Percentiles rank a stretch among this genome's conserved stretches.
Conservation (phyloP, 2,888 invertebrate species). For the Andrena fulva region DNA sequence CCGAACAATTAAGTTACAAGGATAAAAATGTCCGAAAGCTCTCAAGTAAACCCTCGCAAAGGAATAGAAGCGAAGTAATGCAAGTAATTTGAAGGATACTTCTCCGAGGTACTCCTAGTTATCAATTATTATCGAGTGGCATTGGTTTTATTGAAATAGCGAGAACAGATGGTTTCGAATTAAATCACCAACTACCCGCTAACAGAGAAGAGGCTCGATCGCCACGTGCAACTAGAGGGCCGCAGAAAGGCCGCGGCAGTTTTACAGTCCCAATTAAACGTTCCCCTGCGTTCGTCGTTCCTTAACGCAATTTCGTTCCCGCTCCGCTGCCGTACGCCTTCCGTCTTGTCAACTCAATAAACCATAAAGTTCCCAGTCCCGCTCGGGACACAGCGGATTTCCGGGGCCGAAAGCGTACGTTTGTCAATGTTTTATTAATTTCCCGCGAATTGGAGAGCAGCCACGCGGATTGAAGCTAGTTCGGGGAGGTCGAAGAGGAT, state of each 20-base stretch:
- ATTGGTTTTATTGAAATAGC: slow-evolving; percentile 45
- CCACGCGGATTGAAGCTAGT: slow-evolving; percentile 29
- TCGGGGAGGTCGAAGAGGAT: slow-evolving; percentile 29
- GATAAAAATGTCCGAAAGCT: slow-evolving; percentile 14
- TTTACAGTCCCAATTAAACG: slow-evolving; percentile 37
- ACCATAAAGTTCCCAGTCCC: slow-evolving; percentile 10
- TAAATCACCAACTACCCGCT: slow-evolving; percentile 24
- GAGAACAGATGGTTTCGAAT: slow-evolving; percentile 35
- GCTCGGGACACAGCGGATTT: slow-evolving; percentile 8
- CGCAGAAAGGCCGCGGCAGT: not conserved
- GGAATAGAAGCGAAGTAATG: not conserved
- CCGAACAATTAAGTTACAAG: slow-evolving; percentile 46
- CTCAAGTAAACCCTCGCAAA: slow-evolving; percentile 13
- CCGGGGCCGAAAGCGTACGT: not conserved
- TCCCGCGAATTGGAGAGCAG: slow-evolving; percentile 25
- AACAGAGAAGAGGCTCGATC: slow-evolving; percentile 23
- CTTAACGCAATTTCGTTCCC: slow-evolving; percentile 8
- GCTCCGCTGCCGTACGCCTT: not conserved
- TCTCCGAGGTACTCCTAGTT: slow-evolving; percentile 42
- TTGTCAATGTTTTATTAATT: slow-evolving; percentile 50
- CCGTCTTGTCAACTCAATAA: not conserved
- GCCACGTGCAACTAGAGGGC: not conserved
- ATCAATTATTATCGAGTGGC: slow-evolving; percentile 58
- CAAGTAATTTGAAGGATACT: slow-evolving; percentile 37
- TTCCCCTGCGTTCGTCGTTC: not conserved